Conservation (phyloP, 2,888 invertebrate species). For the Acleris laterana region DNA sequence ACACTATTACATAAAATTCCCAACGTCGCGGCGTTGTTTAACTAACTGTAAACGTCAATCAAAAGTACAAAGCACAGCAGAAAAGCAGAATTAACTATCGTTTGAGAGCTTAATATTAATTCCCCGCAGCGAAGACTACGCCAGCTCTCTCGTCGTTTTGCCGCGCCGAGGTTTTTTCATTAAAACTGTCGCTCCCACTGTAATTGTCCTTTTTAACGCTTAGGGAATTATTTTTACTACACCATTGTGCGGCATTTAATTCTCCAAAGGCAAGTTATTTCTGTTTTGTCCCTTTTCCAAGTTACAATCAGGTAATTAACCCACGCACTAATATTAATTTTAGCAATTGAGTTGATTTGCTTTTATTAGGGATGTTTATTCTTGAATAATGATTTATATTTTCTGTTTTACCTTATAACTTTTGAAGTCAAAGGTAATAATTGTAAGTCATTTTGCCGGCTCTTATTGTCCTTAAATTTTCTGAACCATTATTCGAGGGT, state of each 20-base stretch:
- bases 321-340: too few relatives aligned
- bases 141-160: slow-evolving; percentile 4
- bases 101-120: slow-evolving; percentile 5
- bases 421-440: too few relatives aligned
- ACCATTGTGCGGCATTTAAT: not conserved
- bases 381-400: too few relatives aligned
- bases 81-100: not conserved
- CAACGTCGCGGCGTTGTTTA: not conserved
- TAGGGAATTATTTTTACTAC: slow-evolving; percentile 13
- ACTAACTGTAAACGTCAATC: slow-evolving; percentile 10
- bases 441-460: too few relatives aligned
- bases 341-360: too few relatives aligned
- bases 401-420: too few relatives aligned
- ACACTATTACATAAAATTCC: not conserved
- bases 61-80: slow-evolving; percentile 3
- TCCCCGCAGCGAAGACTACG: slow-evolving; percentile 2
- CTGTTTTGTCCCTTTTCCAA: slow-evolving; percentile 1
- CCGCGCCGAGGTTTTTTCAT: slow-evolving; percentile 18
- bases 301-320: too few relatives aligned
- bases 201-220: slow-evolving; percentile 25
- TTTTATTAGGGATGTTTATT: too few relatives aligned
- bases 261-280: not conserved
- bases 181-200: slow-evolving; percentile 23
- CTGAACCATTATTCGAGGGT: too few relatives aligned
- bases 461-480: too few relatives aligned